A percentile compares a stretch with the other conserved stretches of the same genome.
Conservation (phyloP, 2,797 vertebrate genomes). For the Sebastes matsubarae region DNA sequence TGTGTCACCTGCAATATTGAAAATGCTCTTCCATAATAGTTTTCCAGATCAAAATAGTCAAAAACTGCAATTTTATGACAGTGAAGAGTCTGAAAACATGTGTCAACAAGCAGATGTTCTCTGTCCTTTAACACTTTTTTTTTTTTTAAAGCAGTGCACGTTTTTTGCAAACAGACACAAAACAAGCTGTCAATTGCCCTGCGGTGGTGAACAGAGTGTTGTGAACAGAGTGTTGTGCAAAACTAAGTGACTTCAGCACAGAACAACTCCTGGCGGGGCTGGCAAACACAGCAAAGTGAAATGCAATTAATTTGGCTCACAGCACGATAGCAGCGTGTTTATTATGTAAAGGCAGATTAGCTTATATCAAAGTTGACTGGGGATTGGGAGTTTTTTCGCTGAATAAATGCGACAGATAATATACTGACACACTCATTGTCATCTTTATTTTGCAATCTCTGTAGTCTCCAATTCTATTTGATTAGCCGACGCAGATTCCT, state of each 20-base stretch:
- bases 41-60: not conserved
- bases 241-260: conserved; percentile 22
- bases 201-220: not conserved
- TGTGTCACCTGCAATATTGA: not conserved
- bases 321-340: conserved; percentile 38
- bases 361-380: conserved; percentile 52
- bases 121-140: conserved; percentile 8
- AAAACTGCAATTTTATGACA: not conserved
- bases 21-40: not conserved
- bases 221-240: conserved; percentile 25
- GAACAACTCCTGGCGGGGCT: conserved; percentile 18
- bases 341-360: conserved; percentile 54
- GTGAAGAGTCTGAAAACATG: not conserved
- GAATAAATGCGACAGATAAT: conserved; percentile 38
- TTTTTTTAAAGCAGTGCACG: not conserved
- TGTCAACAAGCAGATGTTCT: conserved; percentile 23
- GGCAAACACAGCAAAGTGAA: conserved; percentile 39
- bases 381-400: conserved; percentile 16
- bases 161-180: conserved; percentile 14
- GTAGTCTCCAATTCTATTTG: conserved; percentile 1
- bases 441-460: conserved; percentile 26
- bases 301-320: conserved; percentile 56
- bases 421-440: conserved; percentile 26
- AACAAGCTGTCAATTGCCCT: conserved; percentile 21
- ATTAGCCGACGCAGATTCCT: conserved; percentile 14